phyloP scores from a whole-genome alignment of 1,140 invertebrate genomes.

The Saccostrea glomerata region DNA sequence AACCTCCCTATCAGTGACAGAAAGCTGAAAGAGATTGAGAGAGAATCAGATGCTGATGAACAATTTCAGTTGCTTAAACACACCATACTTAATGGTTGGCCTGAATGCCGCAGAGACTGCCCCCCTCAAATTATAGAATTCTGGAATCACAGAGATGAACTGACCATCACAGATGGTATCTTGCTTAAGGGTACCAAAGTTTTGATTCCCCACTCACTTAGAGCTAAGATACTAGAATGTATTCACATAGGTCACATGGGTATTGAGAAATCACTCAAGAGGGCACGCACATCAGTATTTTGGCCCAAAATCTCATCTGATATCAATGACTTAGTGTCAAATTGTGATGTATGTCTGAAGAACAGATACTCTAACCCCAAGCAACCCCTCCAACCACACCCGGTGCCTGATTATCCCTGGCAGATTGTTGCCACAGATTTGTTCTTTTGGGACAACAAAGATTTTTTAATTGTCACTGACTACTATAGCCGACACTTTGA shows the following conservation, averaged over 20 bases:
- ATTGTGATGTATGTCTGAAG: conserved; percentile 53
- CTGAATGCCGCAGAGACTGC: conserved; percentile 38
- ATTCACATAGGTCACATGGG: conserved; percentile 61
- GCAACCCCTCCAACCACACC: no score
- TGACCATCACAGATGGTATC: no score
- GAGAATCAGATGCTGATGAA: not conserved
- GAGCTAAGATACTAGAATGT: no score
- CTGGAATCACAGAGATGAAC: conserved; percentile 55
- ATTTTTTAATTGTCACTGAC: no score
- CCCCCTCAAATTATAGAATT: conserved; percentile 33
- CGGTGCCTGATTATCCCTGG: no score
- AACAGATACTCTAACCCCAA: conserved; percentile 36
- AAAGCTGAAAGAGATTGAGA: conserved; percentile 40
- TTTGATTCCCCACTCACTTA: no score
- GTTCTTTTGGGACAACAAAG: no score
- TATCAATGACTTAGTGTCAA: conserved; percentile 52
- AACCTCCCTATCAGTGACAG: conserved; percentile 49
- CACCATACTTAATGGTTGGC: conserved; percentile 59
- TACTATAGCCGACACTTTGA: no score
- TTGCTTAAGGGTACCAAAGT: no score
- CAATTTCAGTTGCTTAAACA: conserved; percentile 38
- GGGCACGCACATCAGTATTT: conserved; percentile 57
- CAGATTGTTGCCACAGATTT: no score
- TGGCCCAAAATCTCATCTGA: conserved; percentile 57
- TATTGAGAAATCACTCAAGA: conserved; percentile 47